These are phyloP conservation scores for Elmis aenea DNA, from an alignment of 2,888 invertebrate genomes.

Conservation along the genomic window DNA sequence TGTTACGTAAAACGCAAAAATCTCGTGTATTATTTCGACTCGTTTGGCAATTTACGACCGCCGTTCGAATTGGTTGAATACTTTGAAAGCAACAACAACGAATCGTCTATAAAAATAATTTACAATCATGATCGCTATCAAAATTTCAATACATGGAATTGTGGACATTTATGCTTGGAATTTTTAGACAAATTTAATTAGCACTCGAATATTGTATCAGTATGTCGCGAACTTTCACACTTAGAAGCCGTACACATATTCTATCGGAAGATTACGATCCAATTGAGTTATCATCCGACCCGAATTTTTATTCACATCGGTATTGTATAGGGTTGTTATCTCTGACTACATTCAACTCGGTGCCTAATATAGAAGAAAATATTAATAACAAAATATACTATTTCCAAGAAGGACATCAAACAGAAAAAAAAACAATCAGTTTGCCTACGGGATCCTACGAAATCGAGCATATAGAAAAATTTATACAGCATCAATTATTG, in stretches of 20 bases:
- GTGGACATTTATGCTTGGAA: slow-evolving; percentile 21
- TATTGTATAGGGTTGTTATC: too few relatives aligned
- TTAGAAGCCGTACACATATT: too few relatives aligned
- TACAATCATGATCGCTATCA: slow-evolving; percentile 17
- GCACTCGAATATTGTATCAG: too few relatives aligned
- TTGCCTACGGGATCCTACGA: slow-evolving; percentile 36
- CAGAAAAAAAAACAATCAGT: slow-evolving; percentile 20
- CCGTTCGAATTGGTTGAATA: slow-evolving; percentile 21
- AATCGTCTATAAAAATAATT: slow-evolving; percentile 2
- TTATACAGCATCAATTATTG: slow-evolving; percentile 13
- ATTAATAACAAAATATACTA: too few relatives aligned
- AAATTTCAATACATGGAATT: slow-evolving; percentile 13
- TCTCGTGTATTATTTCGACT: slow-evolving; percentile 37
- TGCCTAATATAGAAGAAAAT: too few relatives aligned
- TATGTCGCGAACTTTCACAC: too few relatives aligned
- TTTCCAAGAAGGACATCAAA: too few relatives aligned
- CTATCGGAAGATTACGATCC: too few relatives aligned
- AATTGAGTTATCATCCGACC: too few relatives aligned
- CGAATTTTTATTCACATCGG: too few relatives aligned
- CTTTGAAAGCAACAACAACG: slow-evolving; percentile 7
- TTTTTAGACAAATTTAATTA: slow-evolving; percentile 20
- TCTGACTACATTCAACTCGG: too few relatives aligned
- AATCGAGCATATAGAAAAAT: slow-evolving; percentile 30
- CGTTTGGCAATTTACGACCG: slow-evolving; percentile 37
- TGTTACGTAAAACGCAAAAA: slow-evolving; percentile 33